Percentiles rank a stretch among this genome's conserved stretches.
These are phyloP conservation scores for Myodes glareolus DNA, from an alignment of 2,113 vertebrate species.

Conservation along the genomic window DNA sequence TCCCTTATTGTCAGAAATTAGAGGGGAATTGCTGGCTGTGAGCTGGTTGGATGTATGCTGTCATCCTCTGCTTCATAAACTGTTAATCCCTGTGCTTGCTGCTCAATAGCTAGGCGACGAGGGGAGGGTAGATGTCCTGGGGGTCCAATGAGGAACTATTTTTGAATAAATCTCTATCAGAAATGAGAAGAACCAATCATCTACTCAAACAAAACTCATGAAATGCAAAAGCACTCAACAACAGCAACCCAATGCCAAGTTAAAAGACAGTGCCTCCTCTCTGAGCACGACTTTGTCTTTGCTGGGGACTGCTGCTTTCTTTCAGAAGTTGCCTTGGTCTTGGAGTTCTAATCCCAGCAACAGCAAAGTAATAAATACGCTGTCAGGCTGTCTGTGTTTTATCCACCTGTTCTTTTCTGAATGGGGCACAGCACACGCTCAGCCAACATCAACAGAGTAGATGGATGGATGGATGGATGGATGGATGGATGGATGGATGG, in stretches of 20 bases:
- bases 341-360: not conserved
- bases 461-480: too few relatives aligned
- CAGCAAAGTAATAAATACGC: not conserved
- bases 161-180: not conserved
- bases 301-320: not conserved
- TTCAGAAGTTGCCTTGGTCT: too few relatives aligned
- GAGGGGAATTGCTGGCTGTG: too few relatives aligned
- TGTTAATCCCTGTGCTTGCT: accelerated
- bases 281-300: not conserved
- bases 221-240: not conserved
- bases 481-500: too few relatives aligned
- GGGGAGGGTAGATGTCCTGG: not conserved
- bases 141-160: not conserved
- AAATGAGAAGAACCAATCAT: not conserved
- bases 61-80: not conserved
- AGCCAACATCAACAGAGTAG: too few relatives aligned
- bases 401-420: too few relatives aligned
- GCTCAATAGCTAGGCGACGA: not conserved
- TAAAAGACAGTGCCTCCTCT: not conserved
- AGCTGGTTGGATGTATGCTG: accelerated
- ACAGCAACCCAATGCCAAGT: not conserved
- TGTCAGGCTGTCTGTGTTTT: not conserved
- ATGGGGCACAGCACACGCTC: not conserved
- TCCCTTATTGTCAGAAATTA: not conserved
- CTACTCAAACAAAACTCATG: not conserved